These are phyloP conservation scores for Phalloptychus januarius DNA, from an alignment of 2,797 vertebrate species.

Conservation along the genomic window DNA sequence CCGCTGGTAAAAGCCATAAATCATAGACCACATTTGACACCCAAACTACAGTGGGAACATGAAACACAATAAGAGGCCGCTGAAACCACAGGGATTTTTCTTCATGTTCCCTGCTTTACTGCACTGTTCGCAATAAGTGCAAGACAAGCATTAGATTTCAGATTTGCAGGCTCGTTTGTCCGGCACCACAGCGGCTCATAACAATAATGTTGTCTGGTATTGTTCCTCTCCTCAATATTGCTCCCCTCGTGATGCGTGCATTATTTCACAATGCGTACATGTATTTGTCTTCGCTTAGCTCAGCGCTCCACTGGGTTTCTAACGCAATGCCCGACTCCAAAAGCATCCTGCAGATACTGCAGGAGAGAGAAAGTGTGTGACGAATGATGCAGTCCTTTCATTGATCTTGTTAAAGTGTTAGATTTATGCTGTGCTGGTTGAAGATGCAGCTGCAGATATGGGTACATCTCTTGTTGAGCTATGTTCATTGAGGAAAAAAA, in stretches of 20 bases:
- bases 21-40: background rate
- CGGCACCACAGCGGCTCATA: background rate
- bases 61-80: background rate
- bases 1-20: background rate
- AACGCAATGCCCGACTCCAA: background rate
- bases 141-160: background rate
- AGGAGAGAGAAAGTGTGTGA: background rate
- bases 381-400: background rate
- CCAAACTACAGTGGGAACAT: background rate
- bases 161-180: background rate
- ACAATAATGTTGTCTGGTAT: background rate
- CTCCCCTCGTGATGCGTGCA: background rate
- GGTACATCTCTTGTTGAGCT: background rate
- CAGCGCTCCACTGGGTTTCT: background rate
- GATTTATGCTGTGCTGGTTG: background rate
- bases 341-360: background rate
- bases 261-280: background rate
- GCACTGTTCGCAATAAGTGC: background rate
- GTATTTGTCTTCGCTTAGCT: background rate
- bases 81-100: background rate
- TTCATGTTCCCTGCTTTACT: background rate
- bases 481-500: background rate
- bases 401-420: background rate
- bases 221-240: background rate
- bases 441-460: background rate